Evolutionary conservation across 2,797 vertebrate genomes (phyloP), one percentile per base, ranked within the genome.

Genomic region (Nannoperca obscura): DNA sequence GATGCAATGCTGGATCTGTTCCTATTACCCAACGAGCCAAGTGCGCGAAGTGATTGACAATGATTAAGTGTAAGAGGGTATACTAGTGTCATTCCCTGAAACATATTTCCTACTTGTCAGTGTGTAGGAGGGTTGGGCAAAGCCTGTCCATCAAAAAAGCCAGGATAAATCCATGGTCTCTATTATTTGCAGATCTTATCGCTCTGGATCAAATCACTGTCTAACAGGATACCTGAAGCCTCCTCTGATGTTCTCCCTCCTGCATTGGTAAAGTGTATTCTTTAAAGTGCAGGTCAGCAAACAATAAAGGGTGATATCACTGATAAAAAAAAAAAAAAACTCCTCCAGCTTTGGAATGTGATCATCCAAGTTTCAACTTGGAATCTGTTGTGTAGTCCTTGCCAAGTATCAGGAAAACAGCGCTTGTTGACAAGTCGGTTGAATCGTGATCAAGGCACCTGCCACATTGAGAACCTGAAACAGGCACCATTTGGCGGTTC

Each of bases 401-500:
- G 94, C 95, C 94, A 96, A 95, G 92, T 94, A 93, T 90, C 87
- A 88, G 89, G 86, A 90, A 93, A 94, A 90, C 90, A 93, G 87
- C 87, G 85, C 93, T 93, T 91, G 93, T 93, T 96, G 94, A 95
- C 95, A 93, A 93, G 90, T 91, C 88, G 88, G 86, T 93, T 93
- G 93, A 94, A 95, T 94, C 90, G 78, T 89, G 89, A 93, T 94
- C 91, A 93, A 95, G 88, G 93, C 94, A 95, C 95, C 95, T 94
- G 94, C 90, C 92, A 94, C 92, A 90, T 88, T 84, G 90, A 90
- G 89, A 94, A 95, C 94, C 94, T 95, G 94, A 93, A 93, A 90
- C 91, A 89, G 91, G 88, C 94, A 93, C 93, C 95, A 96, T 95
- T 96, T 96, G 95, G 94, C 63, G 78, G 93, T 91, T 93, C 93